phyloP scores from a whole-genome alignment of 2,888 invertebrate species.

The Agrilus biguttatus region DNA sequence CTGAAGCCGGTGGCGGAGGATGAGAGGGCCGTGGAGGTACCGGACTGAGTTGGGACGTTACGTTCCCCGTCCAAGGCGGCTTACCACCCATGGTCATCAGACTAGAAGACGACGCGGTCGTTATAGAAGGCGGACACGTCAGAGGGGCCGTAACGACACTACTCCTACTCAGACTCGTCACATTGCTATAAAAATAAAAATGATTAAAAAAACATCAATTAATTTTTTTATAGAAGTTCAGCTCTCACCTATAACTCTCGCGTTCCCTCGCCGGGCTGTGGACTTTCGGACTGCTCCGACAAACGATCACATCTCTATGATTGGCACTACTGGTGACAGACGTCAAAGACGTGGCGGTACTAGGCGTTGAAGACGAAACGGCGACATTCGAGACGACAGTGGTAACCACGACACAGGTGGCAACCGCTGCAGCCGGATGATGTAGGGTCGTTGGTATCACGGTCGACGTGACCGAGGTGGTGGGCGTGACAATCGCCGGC shows the following conservation, averaged over 20 bases:
- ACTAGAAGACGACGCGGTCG: conserved; percentile 42
- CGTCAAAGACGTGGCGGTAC: conserved; percentile 16
- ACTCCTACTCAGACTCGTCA: conserved; percentile 66
- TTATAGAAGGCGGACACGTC: conserved; percentile 25
- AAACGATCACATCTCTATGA: conserved; percentile 26
- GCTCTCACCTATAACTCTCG: conserved; percentile 66
- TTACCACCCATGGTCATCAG: conserved; percentile 32
- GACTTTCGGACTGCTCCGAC: conserved; percentile 56
- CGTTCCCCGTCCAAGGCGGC: conserved; percentile 21
- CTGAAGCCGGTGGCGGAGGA: conserved; percentile 28
- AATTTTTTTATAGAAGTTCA: background rate
- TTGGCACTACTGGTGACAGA: conserved; percentile 23
- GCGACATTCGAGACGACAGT: too few relatives aligned
- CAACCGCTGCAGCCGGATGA: too few relatives aligned
- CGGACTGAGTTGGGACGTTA: conserved; percentile 33
- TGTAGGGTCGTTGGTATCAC: conserved; percentile 15
- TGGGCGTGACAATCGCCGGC: conserved; percentile 26
- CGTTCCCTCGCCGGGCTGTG: conserved; percentile 68
- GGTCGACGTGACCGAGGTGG: conserved; percentile 23
- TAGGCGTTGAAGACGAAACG: too few relatives aligned
- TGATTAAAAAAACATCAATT: background rate
- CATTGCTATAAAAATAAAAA: conserved; percentile 52
- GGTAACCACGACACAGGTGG: too few relatives aligned
- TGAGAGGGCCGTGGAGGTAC: conserved; percentile 38
- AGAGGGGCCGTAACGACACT: conserved; percentile 32